Percentiles rank a stretch among this genome's conserved stretches.
Evolutionary conservation across 2,113 vertebrate genomes (phyloP).

Genomic region (Empidonax traillii): DNA sequence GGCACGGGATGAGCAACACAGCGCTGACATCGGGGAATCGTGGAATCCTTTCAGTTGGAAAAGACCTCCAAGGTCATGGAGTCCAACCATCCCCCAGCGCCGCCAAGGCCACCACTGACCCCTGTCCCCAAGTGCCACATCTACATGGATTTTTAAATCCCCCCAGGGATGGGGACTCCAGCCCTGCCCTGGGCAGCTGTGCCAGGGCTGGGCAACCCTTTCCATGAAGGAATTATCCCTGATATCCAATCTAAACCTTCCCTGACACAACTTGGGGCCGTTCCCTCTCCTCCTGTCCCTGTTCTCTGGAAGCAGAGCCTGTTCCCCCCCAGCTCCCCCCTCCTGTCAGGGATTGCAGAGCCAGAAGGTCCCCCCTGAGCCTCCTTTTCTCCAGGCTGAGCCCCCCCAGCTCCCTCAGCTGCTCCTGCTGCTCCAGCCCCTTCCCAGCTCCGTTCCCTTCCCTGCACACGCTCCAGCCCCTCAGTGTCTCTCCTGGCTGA

Average conservation of each 20-base stretch:
- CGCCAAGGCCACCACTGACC: background rate
- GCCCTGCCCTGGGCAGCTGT: background rate
- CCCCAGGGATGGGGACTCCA: background rate
- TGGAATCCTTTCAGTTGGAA: background rate
- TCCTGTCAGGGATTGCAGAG: background rate
- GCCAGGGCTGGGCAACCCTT: rapidly evolving
- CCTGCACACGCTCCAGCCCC: background rate
- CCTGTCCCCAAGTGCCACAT: background rate
- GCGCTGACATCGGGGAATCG: rapidly evolving
- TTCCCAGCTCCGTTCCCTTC: background rate
- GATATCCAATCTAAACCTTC: rapidly evolving
- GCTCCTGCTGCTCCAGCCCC: background rate
- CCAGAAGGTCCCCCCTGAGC: background rate
- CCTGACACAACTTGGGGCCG: background rate
- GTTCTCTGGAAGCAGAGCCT: background rate
- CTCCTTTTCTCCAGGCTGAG: background rate
- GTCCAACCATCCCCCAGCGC: background rate
- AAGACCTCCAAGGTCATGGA: background rate
- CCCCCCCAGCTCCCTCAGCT: background rate
- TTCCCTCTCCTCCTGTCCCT: background rate
- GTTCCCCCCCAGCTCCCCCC: background rate
- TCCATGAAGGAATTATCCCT: rapidly evolving
- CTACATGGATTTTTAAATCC: rapidly evolving
- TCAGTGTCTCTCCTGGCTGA: background rate
- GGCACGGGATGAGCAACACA: background rate